Evolutionary conservation across 2,113 vertebrate genomes (phyloP).

Genomic region (Salvelinus sp.): DNA sequence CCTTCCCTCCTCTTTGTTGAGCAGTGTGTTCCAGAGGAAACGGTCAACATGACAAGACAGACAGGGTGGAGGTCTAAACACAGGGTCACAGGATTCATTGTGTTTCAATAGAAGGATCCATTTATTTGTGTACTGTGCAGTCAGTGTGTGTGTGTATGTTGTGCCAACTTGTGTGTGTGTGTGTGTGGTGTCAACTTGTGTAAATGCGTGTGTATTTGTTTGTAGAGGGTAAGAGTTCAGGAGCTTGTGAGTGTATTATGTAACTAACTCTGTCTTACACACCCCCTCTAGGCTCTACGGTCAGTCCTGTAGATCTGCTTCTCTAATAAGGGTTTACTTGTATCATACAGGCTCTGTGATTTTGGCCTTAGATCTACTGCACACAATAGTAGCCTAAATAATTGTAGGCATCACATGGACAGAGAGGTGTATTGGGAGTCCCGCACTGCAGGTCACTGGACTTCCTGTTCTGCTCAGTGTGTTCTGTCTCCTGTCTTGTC

Average conservation of each 20-base stretch:
- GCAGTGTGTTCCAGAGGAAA: conserved; percentile 36
- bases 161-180: neutral
- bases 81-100: conserved; percentile 3
- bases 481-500: neutral
- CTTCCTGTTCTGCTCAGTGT: neutral
- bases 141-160: neutral
- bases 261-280: neutral
- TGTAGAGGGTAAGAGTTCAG: neutral
- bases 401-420: too few relatives aligned
- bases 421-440: too few relatives aligned
- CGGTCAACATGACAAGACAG: conserved; percentile 25
- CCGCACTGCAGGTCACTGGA: too few relatives aligned
- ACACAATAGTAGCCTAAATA: too few relatives aligned
- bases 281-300: neutral
- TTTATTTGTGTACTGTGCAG: conserved; percentile 2
- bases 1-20: conserved; percentile 29
- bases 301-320: too few relatives aligned
- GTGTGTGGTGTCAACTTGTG: conserved; percentile 1
- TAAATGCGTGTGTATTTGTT: neutral
- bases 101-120: conserved; percentile 3
- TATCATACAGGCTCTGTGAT: too few relatives aligned
- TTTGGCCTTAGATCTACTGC: too few relatives aligned
- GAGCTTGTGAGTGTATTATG: neutral
- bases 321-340: too few relatives aligned
- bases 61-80: neutral